A percentile compares a stretch with the other conserved stretches of the same genome.
Conservation (phyloP, 1,140 invertebrate species). For the Pteromalus puparum region DNA sequence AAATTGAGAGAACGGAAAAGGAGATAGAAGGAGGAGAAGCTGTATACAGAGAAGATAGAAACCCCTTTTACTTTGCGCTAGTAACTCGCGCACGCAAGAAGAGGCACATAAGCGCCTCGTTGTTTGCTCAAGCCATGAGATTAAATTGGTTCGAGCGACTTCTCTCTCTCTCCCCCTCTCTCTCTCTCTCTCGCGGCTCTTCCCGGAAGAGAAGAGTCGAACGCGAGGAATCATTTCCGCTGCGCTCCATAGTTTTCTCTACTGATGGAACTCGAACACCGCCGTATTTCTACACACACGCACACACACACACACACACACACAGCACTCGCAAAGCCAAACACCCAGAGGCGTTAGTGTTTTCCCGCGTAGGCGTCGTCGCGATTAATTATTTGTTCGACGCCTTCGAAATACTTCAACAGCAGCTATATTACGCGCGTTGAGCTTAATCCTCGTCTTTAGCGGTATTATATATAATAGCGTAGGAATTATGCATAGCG, state of each 20-base stretch:
- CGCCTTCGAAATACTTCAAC: background rate
- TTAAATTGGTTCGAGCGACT: constrained; percentile 38
- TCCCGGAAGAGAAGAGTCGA: background rate
- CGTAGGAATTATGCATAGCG: too few relatives aligned
- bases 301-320: too few relatives aligned
- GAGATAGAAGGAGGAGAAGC: background rate
- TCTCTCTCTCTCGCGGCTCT: constrained; percentile 6
- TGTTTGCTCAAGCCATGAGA: constrained; percentile 57
- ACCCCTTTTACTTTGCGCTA: constrained; percentile 10
- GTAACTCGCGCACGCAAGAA: background rate
- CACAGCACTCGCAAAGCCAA: background rate
- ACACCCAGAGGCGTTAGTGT: background rate
- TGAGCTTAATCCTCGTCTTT: background rate
- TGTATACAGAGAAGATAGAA: background rate
- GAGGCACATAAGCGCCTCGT: constrained; percentile 50
- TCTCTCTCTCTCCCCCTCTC: background rate
- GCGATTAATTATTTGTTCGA: too few relatives aligned
- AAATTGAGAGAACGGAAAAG: background rate
- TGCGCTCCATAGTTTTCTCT: constrained; percentile 26
- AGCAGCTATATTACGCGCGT: too few relatives aligned
- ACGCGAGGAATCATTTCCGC: constrained; percentile 35
- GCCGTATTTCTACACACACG: background rate
- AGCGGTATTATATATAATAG: background rate
- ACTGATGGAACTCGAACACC: constrained; percentile 17
- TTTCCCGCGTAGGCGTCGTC: background rate